Evolutionary conservation across 2,797 vertebrate species (phyloP).

Genomic region (Falco peregrinus): DNA sequence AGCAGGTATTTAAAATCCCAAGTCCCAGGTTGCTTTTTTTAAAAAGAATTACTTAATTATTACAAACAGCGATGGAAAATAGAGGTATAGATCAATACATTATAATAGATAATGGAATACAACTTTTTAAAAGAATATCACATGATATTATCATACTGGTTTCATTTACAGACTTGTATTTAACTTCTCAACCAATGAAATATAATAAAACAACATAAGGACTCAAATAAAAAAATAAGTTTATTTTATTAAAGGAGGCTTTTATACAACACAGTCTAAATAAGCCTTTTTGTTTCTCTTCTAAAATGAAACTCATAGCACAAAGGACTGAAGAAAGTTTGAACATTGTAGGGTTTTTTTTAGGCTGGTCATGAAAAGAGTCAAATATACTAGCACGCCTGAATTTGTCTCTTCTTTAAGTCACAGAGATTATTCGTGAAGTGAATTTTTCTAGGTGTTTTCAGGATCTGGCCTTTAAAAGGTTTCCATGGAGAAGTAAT

Average conservation of each 20-base stretch:
- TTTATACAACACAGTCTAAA: neutral
- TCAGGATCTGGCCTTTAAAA: conserved; percentile 19
- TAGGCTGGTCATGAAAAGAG: neutral
- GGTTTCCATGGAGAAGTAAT: conserved; percentile 67
- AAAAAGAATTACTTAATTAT: neutral
- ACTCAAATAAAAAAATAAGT: neutral
- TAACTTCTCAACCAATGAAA: neutral
- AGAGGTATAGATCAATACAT: neutral
- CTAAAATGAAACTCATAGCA: neutral
- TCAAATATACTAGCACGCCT: neutral
- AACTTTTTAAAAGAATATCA: neutral
- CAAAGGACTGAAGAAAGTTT: neutral
- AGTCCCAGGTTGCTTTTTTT: rapidly evolving
- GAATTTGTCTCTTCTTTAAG: neutral
- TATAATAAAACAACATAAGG: neutral
- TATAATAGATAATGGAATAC: neutral
- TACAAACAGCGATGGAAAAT: neutral
- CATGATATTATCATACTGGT: neutral
- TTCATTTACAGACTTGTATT: neutral
- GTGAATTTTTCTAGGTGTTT: conserved; percentile 29
- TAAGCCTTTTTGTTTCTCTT: neutral
- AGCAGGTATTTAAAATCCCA: neutral
- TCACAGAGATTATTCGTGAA: neutral
- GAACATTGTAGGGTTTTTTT: neutral
- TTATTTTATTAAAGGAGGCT: neutral